phyloP scores from a whole-genome alignment of 1,140 invertebrate species.

The Leptinotarsa undecemlineata region DNA sequence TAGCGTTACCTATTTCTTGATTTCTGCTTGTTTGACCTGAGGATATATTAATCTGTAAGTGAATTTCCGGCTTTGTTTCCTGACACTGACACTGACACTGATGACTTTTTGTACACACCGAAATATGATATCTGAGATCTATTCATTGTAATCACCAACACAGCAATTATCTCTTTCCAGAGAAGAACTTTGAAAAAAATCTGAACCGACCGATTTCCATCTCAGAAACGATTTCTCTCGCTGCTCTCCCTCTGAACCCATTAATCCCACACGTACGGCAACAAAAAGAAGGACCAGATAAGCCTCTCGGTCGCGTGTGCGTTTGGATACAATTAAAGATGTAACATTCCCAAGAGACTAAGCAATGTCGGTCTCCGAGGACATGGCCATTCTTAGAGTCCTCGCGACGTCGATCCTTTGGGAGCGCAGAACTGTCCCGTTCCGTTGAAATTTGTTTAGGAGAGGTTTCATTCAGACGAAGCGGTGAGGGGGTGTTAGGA shows the following conservation, averaged over 20 bases:
- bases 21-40: no score
- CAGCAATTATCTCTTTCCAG: no score
- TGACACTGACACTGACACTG: no score
- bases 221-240: background rate
- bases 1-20: no score
- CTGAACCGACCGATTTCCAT: background rate
- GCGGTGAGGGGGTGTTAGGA: no score
- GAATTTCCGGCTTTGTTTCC: no score
- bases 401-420: conserved; percentile 1
- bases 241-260: background rate
- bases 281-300: conserved; percentile 15
- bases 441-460: background rate
- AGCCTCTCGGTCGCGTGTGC: conserved; percentile 22
- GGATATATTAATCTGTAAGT: no score
- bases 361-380: background rate
- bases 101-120: no score
- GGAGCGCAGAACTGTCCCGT: background rate
- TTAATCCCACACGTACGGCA: conserved; percentile 22
- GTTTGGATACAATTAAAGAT: conserved; percentile 19
- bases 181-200: no score
- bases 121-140: no score
- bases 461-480: background rate
- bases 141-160: no score
- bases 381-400: background rate
- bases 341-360: conserved; percentile 9